These are phyloP conservation scores for Muscina levida DNA, from an alignment of 2,888 invertebrate species.

Conservation along the genomic window DNA sequence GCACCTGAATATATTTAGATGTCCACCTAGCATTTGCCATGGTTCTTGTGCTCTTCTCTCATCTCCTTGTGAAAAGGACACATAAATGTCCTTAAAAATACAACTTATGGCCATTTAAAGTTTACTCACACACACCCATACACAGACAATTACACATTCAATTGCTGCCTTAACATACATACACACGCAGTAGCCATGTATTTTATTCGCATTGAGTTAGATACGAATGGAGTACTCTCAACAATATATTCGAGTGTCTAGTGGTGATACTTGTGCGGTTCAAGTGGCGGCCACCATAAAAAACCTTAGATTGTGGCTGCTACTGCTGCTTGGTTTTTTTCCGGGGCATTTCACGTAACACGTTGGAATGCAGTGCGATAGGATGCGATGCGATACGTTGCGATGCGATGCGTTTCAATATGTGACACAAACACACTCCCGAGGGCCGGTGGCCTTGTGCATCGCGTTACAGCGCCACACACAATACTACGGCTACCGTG, in stretches of 20 bases:
- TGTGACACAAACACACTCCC: neutral
- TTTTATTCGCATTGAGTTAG: constrained; percentile 33
- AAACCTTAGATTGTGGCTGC: constrained; percentile 46
- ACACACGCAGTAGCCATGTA: constrained; percentile 7
- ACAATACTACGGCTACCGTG: constrained; percentile 13
- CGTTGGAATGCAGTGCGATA: constrained; percentile 16
- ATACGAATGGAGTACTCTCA: constrained; percentile 32
- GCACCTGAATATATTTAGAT: constrained; percentile 32
- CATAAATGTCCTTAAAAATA: constrained; percentile 58
- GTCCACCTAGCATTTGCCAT: too few relatives aligned
- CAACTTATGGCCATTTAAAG: constrained; percentile 62
- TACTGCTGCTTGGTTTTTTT: constrained; percentile 4
- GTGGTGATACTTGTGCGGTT: constrained; percentile 59
- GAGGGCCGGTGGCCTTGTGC: constrained; percentile 20
- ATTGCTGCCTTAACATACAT: neutral
- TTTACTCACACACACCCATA: constrained; percentile 25
- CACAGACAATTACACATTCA: neutral
- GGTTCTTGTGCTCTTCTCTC: neutral
- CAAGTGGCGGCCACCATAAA: constrained; percentile 58
- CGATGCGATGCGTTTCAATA: constrained; percentile 40
- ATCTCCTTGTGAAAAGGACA: constrained; percentile 42
- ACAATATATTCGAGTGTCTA: constrained; percentile 59
- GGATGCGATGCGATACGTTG: constrained; percentile 29
- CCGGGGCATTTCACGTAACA: constrained; percentile 22
- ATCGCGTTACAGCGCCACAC: constrained; percentile 33